phyloP scores from a whole-genome alignment of 2,797 vertebrate species.

The Mallotus villosus region DNA sequence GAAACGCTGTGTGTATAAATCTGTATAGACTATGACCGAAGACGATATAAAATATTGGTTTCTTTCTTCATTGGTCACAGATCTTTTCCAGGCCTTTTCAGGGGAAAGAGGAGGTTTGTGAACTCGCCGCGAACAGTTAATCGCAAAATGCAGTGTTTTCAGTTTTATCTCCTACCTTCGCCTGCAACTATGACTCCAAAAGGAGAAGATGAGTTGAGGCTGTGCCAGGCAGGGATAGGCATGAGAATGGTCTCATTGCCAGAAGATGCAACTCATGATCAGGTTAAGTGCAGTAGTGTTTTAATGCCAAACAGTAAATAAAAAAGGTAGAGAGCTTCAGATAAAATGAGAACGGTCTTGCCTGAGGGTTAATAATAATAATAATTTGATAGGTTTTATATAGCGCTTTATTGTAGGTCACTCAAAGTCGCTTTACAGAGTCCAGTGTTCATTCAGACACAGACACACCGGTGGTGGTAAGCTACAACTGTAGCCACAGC shows the following conservation, averaged over 20 bases:
- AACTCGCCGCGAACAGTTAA: not conserved
- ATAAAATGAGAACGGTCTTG: not conserved
- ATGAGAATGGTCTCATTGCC: not conserved
- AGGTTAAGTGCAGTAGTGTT: not conserved
- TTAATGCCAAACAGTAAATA: not conserved
- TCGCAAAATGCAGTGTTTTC: conserved; percentile 12
- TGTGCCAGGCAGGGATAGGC: conserved; percentile 1
- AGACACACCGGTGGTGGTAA: too few relatives aligned
- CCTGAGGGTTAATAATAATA: not conserved
- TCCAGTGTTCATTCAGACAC: too few relatives aligned
- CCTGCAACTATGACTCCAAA: conserved; percentile 21
- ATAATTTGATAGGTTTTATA: too few relatives aligned
- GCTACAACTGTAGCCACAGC: too few relatives aligned
- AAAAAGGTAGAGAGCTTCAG: too few relatives aligned
- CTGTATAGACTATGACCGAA: not conserved
- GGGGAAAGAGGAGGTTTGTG: not conserved
- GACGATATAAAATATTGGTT: not conserved
- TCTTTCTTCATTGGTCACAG: not conserved
- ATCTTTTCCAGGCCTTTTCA: conserved; percentile 1
- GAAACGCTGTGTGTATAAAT: too few relatives aligned
- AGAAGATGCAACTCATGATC: conserved; percentile 2
- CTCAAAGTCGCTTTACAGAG: too few relatives aligned
- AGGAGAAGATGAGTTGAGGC: conserved; percentile 7
- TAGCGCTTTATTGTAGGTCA: too few relatives aligned
- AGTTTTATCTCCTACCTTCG: conserved; percentile 13